These are phyloP conservation scores for Hydraecia micacea DNA, from an alignment of 2,888 invertebrate species.

Conservation along the genomic window DNA sequence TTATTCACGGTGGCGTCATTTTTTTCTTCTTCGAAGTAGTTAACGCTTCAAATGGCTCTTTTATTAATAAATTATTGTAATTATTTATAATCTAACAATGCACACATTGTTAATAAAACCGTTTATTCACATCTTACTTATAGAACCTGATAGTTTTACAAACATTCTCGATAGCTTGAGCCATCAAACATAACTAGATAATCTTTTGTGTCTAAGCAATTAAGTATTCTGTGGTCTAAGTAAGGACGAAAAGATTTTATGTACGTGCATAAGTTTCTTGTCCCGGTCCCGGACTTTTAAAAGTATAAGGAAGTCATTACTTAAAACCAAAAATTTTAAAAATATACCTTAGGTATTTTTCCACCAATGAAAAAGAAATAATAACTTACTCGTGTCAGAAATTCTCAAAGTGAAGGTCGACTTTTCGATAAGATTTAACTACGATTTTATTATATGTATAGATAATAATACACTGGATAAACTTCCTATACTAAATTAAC, in stretches of 20 bases:
- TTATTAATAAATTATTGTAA: background rate
- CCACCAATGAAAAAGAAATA: background rate
- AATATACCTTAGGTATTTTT: background rate
- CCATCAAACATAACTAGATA: background rate
- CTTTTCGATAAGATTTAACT: slow-evolving; percentile 4
- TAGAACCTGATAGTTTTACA: background rate
- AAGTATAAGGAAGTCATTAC: background rate
- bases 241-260: background rate
- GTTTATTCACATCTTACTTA: background rate
- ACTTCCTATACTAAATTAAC: too few species aligned
- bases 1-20: background rate
- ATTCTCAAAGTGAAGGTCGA: background rate
- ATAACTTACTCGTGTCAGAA: background rate
- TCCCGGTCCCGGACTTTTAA: background rate
- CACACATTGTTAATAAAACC: background rate
- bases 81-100: background rate
- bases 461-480: too few species aligned
- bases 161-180: background rate
- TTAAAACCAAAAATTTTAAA: background rate
- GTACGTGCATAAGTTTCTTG: background rate
- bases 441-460: too few species aligned
- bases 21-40: background rate
- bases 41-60: background rate
- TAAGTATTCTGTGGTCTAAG: too few species aligned
- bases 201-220: background rate